A percentile compares a stretch with the other conserved stretches of the same genome.
Conservation (phyloP, 2,797 vertebrate species). For the Euphonia xanthogaster region DNA sequence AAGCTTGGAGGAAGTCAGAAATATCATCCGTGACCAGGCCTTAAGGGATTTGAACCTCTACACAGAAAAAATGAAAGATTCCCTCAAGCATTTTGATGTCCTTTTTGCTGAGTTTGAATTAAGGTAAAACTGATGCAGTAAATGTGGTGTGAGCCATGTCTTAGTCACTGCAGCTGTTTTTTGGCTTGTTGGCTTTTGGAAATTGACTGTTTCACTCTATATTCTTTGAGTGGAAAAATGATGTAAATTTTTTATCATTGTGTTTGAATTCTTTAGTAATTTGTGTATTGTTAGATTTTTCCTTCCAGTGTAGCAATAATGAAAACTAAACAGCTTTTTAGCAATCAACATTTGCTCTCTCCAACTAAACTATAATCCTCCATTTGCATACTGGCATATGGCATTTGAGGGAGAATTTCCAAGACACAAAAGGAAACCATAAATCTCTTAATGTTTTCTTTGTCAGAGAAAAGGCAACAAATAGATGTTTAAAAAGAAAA, state of each 20-base stretch:
- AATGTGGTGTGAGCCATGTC: background rate
- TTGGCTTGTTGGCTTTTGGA: background rate
- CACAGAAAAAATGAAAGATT: constrained; percentile 93
- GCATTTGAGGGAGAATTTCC: constrained; percentile 9
- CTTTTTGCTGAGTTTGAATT: constrained; percentile 98
- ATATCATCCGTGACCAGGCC: constrained; percentile 93
- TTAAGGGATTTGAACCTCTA: constrained; percentile 93
- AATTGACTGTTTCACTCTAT: background rate
- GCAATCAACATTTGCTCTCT: constrained; percentile 10
- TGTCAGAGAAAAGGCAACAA: background rate
- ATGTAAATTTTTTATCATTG: background rate
- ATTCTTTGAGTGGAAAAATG: background rate
- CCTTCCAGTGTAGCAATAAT: background rate
- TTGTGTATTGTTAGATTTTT: background rate
- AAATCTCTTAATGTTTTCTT: constrained; percentile 1
- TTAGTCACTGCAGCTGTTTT: background rate
- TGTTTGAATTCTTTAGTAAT: background rate
- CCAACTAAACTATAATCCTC: background rate
- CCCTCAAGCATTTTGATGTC: constrained; percentile 89
- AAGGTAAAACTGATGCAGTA: constrained; percentile 77
- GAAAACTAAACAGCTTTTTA: constrained; percentile 30
- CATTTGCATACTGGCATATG: constrained; percentile 10
- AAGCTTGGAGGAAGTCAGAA: constrained; percentile 93
- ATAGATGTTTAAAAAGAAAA: background rate
- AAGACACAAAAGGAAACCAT: background rate